These are phyloP conservation scores for Tinamus guttatus DNA, from an alignment of 2,113 vertebrate genomes.

Conservation along the genomic window DNA sequence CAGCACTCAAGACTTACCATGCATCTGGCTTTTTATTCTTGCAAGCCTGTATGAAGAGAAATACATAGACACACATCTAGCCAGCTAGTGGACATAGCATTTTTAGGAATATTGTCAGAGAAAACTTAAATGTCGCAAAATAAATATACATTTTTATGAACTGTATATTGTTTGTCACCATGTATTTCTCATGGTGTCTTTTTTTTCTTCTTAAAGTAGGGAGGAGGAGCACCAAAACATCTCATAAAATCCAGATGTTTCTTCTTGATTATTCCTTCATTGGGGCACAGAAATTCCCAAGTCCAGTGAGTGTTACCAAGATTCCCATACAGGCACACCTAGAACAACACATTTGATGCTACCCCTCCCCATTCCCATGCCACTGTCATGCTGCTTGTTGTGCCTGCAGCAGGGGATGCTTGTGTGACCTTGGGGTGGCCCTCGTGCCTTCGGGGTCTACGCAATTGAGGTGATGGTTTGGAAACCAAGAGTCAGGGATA, in stretches of 20 bases:
- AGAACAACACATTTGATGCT: not conserved
- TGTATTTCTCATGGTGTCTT: not conserved
- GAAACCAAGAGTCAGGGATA: not conserved
- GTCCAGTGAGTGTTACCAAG: not conserved
- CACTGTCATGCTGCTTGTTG: not conserved
- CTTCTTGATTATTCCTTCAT: not conserved
- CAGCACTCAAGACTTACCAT: not conserved
- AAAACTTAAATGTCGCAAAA: not conserved
- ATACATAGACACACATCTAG: not conserved
- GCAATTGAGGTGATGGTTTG: not conserved
- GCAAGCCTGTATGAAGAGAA: not conserved
- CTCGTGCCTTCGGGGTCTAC: not conserved
- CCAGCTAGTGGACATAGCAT: not conserved
- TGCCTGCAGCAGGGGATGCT: not conserved
- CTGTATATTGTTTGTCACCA: not conserved
- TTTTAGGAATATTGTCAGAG: not conserved
- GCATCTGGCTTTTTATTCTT: not conserved
- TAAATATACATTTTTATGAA: not conserved
- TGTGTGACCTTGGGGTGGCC: not conserved
- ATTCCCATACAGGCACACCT: not conserved
- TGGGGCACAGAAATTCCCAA: not conserved
- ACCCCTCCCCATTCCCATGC: not conserved
- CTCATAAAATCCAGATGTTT: not conserved
- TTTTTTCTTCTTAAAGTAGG: not conserved
- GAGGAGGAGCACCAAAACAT: not conserved